Percentiles rank a stretch among this genome's conserved stretches.
phyloP scores from a whole-genome alignment of 1,140 invertebrate species.

The Olivierus martensii region DNA sequence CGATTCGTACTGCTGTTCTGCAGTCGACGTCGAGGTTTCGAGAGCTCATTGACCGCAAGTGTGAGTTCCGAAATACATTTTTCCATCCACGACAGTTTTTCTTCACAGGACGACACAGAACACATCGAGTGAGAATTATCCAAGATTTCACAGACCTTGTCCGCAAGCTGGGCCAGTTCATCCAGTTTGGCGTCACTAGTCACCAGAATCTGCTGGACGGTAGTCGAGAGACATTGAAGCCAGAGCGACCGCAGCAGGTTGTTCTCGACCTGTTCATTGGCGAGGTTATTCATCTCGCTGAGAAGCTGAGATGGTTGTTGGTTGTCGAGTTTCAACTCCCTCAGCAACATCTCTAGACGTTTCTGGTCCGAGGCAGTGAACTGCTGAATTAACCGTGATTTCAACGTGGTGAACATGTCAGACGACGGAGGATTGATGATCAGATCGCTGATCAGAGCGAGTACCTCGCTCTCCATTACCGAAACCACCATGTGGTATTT shows the following conservation, averaged over 20 bases:
- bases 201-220: background rate
- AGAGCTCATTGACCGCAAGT: no score
- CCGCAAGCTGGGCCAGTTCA: background rate
- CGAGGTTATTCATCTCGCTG: background rate
- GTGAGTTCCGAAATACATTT: no score
- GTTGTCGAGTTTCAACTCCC: background rate
- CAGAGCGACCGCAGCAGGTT: background rate
- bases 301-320: background rate
- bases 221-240: background rate
- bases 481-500: constrained; percentile 13
- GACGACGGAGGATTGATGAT: background rate
- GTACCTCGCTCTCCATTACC: background rate
- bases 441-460: background rate
- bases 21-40: no score
- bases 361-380: background rate
- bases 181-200: background rate
- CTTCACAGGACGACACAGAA: no score
- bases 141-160: background rate
- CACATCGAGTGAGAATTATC: background rate
- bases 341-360: background rate
- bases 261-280: background rate
- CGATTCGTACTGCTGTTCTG: no score
- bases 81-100: no score
- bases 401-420: background rate
- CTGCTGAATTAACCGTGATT: background rate